Evolutionary conservation across 2,888 invertebrate species (phyloP), one percentile per base, ranked within the genome.

Genomic region (Torymus aiolomorphi): DNA sequence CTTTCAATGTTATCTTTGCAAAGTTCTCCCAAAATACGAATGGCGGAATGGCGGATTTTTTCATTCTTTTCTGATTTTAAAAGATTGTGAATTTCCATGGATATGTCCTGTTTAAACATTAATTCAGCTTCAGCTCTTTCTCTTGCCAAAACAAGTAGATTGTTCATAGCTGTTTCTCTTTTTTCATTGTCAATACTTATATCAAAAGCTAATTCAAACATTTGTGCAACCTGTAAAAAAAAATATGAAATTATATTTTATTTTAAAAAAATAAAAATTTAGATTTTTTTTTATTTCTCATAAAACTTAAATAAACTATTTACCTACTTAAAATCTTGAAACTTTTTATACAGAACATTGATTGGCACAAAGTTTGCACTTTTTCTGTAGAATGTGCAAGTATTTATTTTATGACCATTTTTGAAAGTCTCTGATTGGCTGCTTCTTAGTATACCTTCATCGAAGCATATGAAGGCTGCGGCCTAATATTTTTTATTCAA

Each of bases 61-160:
- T 92, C 89, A 88, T 96, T 95, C 85, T 95, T 96, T 86, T 97
- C 97, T 0, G 95, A 91, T 91, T 97, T 96, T 0, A 97, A 88
- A 12, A 97, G 88, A 78, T 94, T 93, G 76, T 93, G 93, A 83
- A 97, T 94, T 87, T 92, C 92, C 49, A 92, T 90, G 0, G 95
- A 90, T 14, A 95, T 91, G 65, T 94, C 94, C 85, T 92, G 93
- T 84, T 94, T 93, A 73, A 94, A 91, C 91, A 97, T 94, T 2
- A 95, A 87, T 78, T 96, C 95, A 10, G 95, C 94, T 75, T 96
- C 97, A n/a, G 95, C 93, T 81, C 93, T 93, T 88, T 99, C 98
- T 84, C 96, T 94, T 1, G 97, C 94, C 78, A 99, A 91, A 0
- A 98, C 98, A 20, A 99, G 91, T 57, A 99, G 91, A 90, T 99